Base-by-base conservation (phyloP, 2,113 vertebrate genomes). In the Hiodon alosoides region DNA sequence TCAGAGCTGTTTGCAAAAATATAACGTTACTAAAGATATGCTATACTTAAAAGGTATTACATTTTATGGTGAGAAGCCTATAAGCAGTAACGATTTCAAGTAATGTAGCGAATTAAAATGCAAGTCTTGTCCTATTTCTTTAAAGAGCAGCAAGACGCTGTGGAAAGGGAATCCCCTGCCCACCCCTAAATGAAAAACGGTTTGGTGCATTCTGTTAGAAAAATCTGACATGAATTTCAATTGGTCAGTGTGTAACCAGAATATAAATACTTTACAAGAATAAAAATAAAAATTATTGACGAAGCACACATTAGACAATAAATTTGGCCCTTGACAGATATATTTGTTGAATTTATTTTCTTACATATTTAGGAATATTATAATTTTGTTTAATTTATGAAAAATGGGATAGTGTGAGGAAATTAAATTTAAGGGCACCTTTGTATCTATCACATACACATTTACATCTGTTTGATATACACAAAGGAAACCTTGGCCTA, bases 151-250 rank as follows among this genome's bases (percentile, higher is more conserved):
- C 31, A 17, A 50, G 54, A 48, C 7, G 54, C 51, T 55, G 65
- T 58, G 65, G 5, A 67, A 55, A 75, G 73, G 73, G 73, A 75
- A 75, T 75, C 73, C 73, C 73, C 73, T 46, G n/a, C 65, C 65
- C 73, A 57, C 73, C 73, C 73, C 65, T 59, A 51, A 46, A 67
- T 47, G 55, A 67, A 16, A 53, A n/a, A n/a, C 53, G 13, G 5
- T 67, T 75, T 75, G 73, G 73, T 75, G 73, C 73, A 68, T 50
- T 75, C 73, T 67, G 46, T 8, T 69, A 51, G 52, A 53, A 69
- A 66, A 47, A 14, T 55, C 73, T 51, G 65, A 67, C 64, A 58
- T 16, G 65, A 57, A 68, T 75, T 58, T 67, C 65, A 75, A 67
- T 47, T 47, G 65, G 46, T 58, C 46, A 58, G 48, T 66, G 64